Percentiles rank a stretch among this genome's conserved stretches.
Conservation (phyloP, 2,113 vertebrate genomes). For the Camelus dromedarius region DNA sequence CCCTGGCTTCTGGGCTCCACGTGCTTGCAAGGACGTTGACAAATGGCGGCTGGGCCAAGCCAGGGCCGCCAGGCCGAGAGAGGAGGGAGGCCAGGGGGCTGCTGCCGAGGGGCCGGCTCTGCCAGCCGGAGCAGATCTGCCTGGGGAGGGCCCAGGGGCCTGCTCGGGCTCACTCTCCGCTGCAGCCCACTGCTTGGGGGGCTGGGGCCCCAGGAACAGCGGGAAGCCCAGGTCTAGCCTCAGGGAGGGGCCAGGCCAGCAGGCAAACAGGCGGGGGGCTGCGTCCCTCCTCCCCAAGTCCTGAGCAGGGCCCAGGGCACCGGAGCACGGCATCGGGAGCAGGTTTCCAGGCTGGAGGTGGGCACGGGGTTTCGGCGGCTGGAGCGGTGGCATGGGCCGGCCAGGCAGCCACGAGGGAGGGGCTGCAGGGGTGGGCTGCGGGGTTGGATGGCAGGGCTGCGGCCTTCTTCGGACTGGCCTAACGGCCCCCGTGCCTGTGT, state of each 20-base stretch:
- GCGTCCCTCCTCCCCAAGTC: not conserved
- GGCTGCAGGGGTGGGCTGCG: not conserved
- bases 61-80: not conserved
- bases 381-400: fast-evolving
- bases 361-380: fast-evolving
- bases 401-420: not conserved
- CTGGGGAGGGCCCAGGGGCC: not conserved
- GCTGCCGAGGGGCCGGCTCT: not conserved
- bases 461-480: not conserved
- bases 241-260: not conserved
- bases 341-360: not conserved
- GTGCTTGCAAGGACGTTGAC: slow-evolving; percentile 74
- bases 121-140: not conserved
- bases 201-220: not conserved
- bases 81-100: slow-evolving; percentile 6
- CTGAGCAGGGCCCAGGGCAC: not conserved
- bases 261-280: not conserved
- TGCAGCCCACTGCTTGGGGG: not conserved
- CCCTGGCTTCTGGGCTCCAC: slow-evolving; percentile 72
- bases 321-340: fast-evolving
- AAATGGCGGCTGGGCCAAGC: slow-evolving; percentile 64
- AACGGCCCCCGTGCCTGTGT: not conserved
- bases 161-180: not conserved
- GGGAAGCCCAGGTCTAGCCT: not conserved
- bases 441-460: fast-evolving